Percentiles rank a stretch among this genome's conserved stretches.
Evolutionary conservation across 2,888 invertebrate genomes (phyloP).

Genomic region (Ypsolopha sequella): DNA sequence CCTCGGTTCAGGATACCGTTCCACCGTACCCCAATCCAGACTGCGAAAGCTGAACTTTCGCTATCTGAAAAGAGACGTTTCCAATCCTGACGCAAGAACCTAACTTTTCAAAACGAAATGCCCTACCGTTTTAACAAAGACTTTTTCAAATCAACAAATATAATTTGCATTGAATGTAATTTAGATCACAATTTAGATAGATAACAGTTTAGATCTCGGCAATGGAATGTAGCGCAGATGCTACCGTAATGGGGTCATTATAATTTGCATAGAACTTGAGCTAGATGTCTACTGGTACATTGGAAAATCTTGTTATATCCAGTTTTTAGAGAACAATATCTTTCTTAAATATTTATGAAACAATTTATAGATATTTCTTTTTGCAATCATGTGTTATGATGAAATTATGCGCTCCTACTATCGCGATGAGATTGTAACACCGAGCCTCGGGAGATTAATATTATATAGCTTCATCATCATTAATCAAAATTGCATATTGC

Average conservation of each 20-base stretch:
- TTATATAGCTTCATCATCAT: background rate
- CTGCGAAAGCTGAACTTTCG: slow-evolving; percentile 53
- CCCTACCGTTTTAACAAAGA: too few relatives aligned
- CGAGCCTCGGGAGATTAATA: too few relatives aligned
- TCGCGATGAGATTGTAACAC: too few relatives aligned
- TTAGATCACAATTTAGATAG: too few relatives aligned
- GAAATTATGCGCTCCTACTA: too few relatives aligned
- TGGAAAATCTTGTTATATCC: background rate
- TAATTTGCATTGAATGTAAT: slow-evolving; percentile 1
- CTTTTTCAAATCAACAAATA: background rate
- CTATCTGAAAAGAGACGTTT: slow-evolving; percentile 69
- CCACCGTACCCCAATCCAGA: slow-evolving; percentile 39
- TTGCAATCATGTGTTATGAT: too few relatives aligned
- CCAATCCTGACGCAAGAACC: slow-evolving; percentile 63
- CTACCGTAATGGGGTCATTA: slow-evolving; percentile 14
- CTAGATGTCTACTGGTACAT: background rate
- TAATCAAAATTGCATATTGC: background rate
- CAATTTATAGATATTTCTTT: background rate
- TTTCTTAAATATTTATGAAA: background rate
- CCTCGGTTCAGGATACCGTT: slow-evolving; percentile 27
- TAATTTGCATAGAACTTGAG: slow-evolving; percentile 29
- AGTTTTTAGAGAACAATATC: background rate
- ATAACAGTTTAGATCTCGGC: background rate
- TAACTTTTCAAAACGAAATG: background rate
- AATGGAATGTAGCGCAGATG: slow-evolving; percentile 8